phyloP scores from a whole-genome alignment of 2,113 vertebrate species.

The Mus pahari region DNA sequence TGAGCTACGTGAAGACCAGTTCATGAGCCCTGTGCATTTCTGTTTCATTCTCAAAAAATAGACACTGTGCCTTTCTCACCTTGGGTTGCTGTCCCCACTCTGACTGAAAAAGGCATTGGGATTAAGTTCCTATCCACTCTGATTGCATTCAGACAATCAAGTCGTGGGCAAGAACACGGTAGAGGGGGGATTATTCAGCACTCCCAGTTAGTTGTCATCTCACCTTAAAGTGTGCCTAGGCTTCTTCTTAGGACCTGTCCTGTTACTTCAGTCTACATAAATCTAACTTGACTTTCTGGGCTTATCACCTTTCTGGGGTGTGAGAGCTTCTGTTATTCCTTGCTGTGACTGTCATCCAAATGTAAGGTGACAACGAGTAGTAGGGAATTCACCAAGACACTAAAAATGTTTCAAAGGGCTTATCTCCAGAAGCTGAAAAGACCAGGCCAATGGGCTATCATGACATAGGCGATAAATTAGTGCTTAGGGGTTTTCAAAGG shows the following conservation, averaged over 20 bases:
- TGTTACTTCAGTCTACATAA: slow-evolving; percentile 28
- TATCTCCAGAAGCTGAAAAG: slow-evolving; percentile 13
- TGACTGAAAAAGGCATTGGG: not conserved
- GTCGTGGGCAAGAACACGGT: not conserved
- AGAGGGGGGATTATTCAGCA: slow-evolving; percentile 18
- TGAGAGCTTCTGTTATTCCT: slow-evolving; percentile 7
- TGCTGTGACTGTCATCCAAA: slow-evolving; percentile 24
- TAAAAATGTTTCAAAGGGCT: not conserved
- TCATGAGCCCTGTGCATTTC: not conserved
- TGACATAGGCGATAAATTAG: not conserved
- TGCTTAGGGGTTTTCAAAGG: slow-evolving; percentile 3
- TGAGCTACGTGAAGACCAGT: not conserved
- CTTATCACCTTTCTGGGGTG: slow-evolving; percentile 6
- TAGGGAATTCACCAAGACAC: slow-evolving; percentile 10
- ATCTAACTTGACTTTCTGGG: slow-evolving; percentile 14
- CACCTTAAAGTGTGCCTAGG: slow-evolving; percentile 3
- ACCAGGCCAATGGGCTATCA: not conserved
- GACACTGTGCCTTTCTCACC: not conserved
- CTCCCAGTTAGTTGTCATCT: not conserved
- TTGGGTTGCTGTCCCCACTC: not conserved
- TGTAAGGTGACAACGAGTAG: not conserved
- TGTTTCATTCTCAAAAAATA: not conserved
- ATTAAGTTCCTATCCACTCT: not conserved
- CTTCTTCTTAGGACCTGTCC: not conserved
- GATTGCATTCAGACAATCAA: not conserved